These are phyloP conservation scores for Drosophila pseudotalamancana DNA, from an alignment of 2,888 invertebrate genomes.

Conservation along the genomic window DNA sequence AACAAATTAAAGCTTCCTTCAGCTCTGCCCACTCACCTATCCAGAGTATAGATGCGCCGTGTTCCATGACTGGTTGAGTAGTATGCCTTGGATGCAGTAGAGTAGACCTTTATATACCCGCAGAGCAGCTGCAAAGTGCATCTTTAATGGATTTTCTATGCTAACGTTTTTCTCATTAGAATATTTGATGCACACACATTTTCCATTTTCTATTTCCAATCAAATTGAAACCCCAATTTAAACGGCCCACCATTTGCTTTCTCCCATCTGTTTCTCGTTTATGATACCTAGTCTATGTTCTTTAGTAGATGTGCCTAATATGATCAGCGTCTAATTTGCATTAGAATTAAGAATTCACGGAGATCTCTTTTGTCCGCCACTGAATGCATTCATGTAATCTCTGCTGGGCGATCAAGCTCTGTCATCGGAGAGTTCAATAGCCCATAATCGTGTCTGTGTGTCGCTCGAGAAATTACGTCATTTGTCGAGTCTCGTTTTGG, in stretches of 20 bases:
- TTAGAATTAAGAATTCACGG: constrained; percentile 34
- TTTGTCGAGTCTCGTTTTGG: constrained; percentile 29
- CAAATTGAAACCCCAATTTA: constrained; percentile 35
- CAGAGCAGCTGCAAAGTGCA: constrained; percentile 47
- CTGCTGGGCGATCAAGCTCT: constrained; percentile 5
- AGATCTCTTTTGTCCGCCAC: constrained; percentile 15
- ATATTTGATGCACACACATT: constrained; percentile 36
- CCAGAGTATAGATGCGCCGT: constrained; percentile 45
- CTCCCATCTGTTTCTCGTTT: constrained; percentile 28
- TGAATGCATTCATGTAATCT: constrained; percentile 32
- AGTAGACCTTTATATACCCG: constrained; percentile 43
- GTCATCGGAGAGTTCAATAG: constrained; percentile 50
- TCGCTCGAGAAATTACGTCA: constrained; percentile 54
- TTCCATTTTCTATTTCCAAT: constrained; percentile 14
- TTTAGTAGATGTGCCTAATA: constrained; percentile 25
- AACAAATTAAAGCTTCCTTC: too few species aligned
- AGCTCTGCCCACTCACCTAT: constrained; percentile 46
- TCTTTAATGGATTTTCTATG: constrained; percentile 45
- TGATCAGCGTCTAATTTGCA: constrained; percentile 45
- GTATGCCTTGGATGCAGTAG: constrained; percentile 38
- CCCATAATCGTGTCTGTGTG: constrained; percentile 24
- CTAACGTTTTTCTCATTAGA: constrained; percentile 67
- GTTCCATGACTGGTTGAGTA: constrained; percentile 50
- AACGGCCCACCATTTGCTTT: constrained; percentile 38
- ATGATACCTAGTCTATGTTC: constrained; percentile 7